Evolutionary conservation across 37 sponge, comb jelly and placozoan genomes (phyloP), one percentile per base, ranked within the genome.

Genomic region (Bolinopsis microptera): DNA sequence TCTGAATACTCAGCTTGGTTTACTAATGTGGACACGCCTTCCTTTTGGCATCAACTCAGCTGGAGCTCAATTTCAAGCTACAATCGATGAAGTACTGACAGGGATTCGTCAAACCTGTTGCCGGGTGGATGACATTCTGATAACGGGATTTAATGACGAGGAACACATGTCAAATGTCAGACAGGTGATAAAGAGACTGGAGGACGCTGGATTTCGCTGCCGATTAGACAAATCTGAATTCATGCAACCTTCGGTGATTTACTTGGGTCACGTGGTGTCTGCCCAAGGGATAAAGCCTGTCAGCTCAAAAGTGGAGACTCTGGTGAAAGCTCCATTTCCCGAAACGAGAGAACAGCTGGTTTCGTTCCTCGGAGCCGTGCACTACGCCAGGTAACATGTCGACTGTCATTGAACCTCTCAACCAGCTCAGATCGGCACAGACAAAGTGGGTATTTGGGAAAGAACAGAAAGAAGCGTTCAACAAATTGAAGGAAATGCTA

Each of bases 91-190:
- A 40, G 61, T 40, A 1, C 30, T 86, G 8, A 18, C 9, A 27
- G 90, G 90, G 13, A 9, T 86, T 28, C 38, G 23, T 24, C 48
- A 38, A 26, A 30, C 26, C 39, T 25, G 28, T 0, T 86, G 90
- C 30, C 37, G 90, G 39, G 90, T 86, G 26, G 90, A 86, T 34
- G 90, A 86, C 90, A 86, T 86, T 34, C 13, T 86, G 61, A 38
- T 86, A 1, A 86, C 90, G 23, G 90, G 30, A 16, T 26, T 48
- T 34, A 41, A 28, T 28, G 32, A 33, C 30, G n/a, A 86, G 61
- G 30, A 23, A 26, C 90, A 86, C 90, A 39, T n/a, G 0, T 25
- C 18, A 38, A 38, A 48, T 25, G 40, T 86, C 1, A 28, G 5
- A 30, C 48, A 86, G 18, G 90, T 86, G 61, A n/a, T 86, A 13